Percentiles rank a stretch among this genome's conserved stretches.
These are phyloP conservation scores for Melanotaenia trifasciata DNA, from an alignment of 2,797 vertebrate genomes.

Conservation along the genomic window DNA sequence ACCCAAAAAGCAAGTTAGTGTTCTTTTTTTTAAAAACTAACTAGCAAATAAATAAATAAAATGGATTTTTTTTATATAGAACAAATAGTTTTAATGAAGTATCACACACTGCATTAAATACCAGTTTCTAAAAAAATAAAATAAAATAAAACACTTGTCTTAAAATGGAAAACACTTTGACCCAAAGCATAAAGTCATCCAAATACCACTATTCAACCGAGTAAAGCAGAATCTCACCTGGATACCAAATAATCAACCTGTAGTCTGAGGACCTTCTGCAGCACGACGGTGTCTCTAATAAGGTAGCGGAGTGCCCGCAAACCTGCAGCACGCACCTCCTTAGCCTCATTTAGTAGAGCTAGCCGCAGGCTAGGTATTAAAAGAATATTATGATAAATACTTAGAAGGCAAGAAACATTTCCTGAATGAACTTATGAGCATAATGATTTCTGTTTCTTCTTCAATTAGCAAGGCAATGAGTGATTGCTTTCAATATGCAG, in stretches of 20 bases:
- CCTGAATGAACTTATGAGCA: neutral
- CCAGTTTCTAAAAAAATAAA: neutral
- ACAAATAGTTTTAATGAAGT: constrained; percentile 14
- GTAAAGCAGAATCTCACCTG: constrained; percentile 82
- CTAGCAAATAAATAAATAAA: neutral
- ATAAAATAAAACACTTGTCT: neutral
- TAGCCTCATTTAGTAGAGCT: constrained; percentile 97
- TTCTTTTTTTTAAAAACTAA: neutral
- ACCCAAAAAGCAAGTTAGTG: constrained; percentile 12
- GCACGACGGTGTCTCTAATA: constrained; percentile 92
- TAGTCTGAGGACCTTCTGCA: constrained; percentile 95
- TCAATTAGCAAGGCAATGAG: neutral
- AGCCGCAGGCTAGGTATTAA: constrained; percentile 88
- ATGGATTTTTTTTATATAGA: neutral
- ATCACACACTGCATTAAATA: constrained; percentile 1
- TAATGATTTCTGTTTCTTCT: neutral
- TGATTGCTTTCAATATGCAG: neutral
- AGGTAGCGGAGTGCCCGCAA: constrained; percentile 96
- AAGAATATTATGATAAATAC: constrained; percentile 17
- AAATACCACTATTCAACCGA: neutral
- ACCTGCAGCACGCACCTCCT: constrained; percentile 97
- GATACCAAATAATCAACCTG: constrained; percentile 99
- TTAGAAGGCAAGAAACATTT: neutral
- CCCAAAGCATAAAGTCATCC: neutral
- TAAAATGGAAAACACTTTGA: neutral